Evolutionary conservation across 2,113 vertebrate species (phyloP).

Genomic region (Nothobranchius furzeri): DNA sequence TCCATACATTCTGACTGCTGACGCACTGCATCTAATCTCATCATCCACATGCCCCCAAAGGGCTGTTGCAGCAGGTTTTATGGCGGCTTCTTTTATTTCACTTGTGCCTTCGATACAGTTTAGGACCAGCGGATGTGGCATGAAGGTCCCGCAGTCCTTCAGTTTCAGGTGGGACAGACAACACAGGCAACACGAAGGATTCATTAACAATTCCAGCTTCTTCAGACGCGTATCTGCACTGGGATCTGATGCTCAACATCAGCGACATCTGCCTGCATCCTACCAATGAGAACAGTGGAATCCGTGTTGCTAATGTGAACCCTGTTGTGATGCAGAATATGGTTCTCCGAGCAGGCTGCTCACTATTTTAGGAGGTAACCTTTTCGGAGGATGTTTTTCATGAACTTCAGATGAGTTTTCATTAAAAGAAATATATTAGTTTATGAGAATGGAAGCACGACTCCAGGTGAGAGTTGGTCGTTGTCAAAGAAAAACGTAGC

Average conservation of each 20-base stretch:
- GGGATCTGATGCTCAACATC: constrained; percentile 30
- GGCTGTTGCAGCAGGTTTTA: constrained; percentile 42
- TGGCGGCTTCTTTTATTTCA: neutral
- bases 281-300: constrained; percentile 45
- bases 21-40: constrained; percentile 66
- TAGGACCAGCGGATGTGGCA: constrained; percentile 8
- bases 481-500: too few relatives aligned
- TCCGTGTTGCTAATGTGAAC: constrained; percentile 49
- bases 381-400: constrained; percentile 19
- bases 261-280: constrained; percentile 31
- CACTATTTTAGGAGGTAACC: constrained; percentile 47
- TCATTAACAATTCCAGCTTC: constrained; percentile 7
- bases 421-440: neutral
- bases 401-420: constrained; percentile 4
- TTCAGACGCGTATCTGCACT: constrained; percentile 10
- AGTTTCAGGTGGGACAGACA: constrained; percentile 20
- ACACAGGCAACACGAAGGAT: neutral
- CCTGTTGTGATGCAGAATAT: constrained; percentile 61
- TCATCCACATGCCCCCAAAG: constrained; percentile 35
- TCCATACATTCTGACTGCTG: constrained; percentile 60
- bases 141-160: constrained; percentile 6
- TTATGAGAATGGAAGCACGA: neutral
- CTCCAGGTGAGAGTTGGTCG: too few relatives aligned
- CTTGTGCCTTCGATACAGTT: constrained; percentile 9
- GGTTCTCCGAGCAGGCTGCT: constrained; percentile 26